phyloP scores from a whole-genome alignment of 2,113 vertebrate genomes.

The Trematocara unimaculatum region DNA sequence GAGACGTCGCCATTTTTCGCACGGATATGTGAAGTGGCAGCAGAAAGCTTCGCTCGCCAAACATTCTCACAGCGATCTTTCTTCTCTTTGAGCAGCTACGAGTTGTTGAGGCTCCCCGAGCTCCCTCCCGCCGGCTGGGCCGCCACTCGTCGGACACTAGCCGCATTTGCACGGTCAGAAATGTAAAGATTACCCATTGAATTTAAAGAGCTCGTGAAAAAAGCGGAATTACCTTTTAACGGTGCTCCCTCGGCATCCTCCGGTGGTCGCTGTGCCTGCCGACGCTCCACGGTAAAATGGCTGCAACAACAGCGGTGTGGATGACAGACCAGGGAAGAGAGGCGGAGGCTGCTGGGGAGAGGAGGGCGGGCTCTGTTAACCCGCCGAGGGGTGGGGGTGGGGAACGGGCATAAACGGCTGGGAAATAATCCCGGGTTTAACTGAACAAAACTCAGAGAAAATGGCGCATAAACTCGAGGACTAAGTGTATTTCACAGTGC shows the following conservation, averaged over 20 bases:
- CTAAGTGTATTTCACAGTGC: neutral
- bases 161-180: neutral
- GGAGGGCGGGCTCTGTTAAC: constrained; percentile 39
- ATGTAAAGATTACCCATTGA: neutral
- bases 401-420: neutral
- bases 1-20: constrained; percentile 29
- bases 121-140: neutral
- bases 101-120: constrained; percentile 3
- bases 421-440: neutral
- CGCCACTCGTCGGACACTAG: neutral
- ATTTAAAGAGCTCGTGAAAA: neutral
- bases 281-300: constrained; percentile 65
- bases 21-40: constrained; percentile 10
- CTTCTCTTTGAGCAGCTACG: constrained; percentile 12
- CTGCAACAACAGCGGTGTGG: constrained; percentile 58
- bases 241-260: constrained; percentile 44
- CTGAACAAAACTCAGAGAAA: neutral
- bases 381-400: constrained; percentile 40
- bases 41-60: neutral
- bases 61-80: constrained; percentile 3
- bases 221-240: constrained; percentile 44
- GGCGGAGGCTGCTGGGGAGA: constrained; percentile 50
- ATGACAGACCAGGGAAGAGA: constrained; percentile 33
- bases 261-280: constrained; percentile 18
- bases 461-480: neutral